phyloP scores from a whole-genome alignment of 1,140 invertebrate genomes.

The Aphelinus certus region DNA sequence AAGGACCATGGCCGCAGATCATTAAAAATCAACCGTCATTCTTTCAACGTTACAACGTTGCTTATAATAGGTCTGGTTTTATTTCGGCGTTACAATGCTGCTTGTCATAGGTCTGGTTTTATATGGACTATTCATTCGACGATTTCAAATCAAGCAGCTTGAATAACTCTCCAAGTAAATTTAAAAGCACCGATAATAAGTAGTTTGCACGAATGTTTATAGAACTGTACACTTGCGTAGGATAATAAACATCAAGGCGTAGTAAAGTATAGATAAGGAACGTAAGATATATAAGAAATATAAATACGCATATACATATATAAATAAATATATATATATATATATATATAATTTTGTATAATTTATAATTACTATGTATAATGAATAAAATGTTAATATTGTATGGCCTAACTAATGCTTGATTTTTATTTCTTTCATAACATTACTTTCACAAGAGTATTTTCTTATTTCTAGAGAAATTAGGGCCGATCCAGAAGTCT shows the following conservation, averaged over 20 bases:
- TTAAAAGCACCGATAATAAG: slow-evolving; percentile 15
- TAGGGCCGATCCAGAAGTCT: no score
- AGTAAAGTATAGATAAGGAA: slow-evolving; percentile 14
- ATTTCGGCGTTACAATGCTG: no score
- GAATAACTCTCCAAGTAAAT: neutral
- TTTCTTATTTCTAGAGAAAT: no score
- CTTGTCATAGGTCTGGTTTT: neutral
- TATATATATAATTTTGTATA: slow-evolving; percentile 47
- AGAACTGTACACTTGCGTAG: slow-evolving; percentile 13
- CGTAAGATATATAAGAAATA: slow-evolving; percentile 30
- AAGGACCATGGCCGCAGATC: neutral
- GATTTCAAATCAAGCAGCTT: neutral
- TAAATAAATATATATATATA: slow-evolving; percentile 39
- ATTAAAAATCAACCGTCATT: neutral
- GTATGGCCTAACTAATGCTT: slow-evolving; percentile 35
- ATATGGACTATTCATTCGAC: slow-evolving; percentile 11
- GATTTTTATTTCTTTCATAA: no score
- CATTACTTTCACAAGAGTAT: no score
- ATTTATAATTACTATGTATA: slow-evolving; percentile 46
- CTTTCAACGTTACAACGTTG: neutral
- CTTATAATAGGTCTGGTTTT: no score
- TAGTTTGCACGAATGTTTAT: slow-evolving; percentile 34
- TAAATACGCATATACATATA: slow-evolving; percentile 28
- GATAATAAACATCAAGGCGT: slow-evolving; percentile 11
- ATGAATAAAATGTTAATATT: slow-evolving; percentile 46